These are phyloP conservation scores for Musca vetustissima DNA, from an alignment of 1,140 invertebrate species.

Conservation along the genomic window DNA sequence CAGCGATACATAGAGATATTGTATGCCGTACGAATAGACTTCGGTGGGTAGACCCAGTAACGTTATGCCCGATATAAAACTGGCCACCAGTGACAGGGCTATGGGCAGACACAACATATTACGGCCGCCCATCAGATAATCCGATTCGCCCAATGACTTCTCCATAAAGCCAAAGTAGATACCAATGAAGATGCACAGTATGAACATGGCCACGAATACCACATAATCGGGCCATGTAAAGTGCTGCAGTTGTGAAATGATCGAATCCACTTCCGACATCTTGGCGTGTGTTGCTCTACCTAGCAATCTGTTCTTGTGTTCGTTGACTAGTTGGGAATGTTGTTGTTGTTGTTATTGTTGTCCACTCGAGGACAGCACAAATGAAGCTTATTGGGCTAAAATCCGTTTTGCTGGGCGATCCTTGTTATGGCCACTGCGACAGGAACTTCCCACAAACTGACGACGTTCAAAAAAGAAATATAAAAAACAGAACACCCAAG, in stretches of 20 bases:
- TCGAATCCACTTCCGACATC: conserved; percentile 60
- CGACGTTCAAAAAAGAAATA: too few relatives aligned
- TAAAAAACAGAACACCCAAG: too few relatives aligned
- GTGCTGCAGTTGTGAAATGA: conserved; percentile 58
- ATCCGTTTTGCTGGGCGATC: too few relatives aligned
- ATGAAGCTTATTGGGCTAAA: background rate
- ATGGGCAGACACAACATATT: conserved; percentile 62
- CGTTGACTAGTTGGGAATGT: too few relatives aligned
- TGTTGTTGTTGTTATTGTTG: too few relatives aligned
- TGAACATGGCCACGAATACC: conserved; percentile 61
- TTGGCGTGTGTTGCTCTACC: background rate
- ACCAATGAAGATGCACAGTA: conserved; percentile 62
- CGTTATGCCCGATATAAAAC: conserved; percentile 89
- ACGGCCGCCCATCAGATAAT: conserved; percentile 66
- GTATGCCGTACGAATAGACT: conserved; percentile 86
- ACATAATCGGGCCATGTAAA: conserved; percentile 58
- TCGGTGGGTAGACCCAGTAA: conserved; percentile 88
- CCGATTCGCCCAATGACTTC: conserved; percentile 59
- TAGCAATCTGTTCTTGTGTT: background rate
- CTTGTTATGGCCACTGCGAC: too few relatives aligned
- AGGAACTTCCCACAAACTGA: too few relatives aligned
- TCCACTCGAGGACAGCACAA: background rate
- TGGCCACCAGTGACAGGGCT: conserved; percentile 62
- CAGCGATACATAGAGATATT: conserved; percentile 68
- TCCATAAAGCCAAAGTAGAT: conserved; percentile 65